These are phyloP conservation scores for Balaeniceps rex DNA, from an alignment of 2,113 vertebrate species.

Conservation along the genomic window DNA sequence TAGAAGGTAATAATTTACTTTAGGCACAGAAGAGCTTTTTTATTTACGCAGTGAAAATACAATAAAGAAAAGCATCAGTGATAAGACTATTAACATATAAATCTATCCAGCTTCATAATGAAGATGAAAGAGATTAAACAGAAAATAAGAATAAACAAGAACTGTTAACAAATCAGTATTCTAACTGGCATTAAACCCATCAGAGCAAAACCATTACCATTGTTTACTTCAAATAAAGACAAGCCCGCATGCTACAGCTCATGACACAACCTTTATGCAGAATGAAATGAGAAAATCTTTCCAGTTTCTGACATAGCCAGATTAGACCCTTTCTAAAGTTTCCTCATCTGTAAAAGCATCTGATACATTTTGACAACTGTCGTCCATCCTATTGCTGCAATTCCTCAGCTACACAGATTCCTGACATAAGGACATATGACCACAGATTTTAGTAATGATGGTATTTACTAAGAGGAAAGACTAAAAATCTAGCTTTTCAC, in stretches of 20 bases:
- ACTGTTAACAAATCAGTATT: slow-evolving; percentile 24
- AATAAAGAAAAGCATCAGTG: neutral
- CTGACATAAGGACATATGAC: neutral
- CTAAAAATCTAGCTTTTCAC: neutral
- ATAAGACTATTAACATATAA: neutral
- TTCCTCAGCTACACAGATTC: neutral
- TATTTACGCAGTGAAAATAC: neutral
- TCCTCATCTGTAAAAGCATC: slow-evolving; percentile 38
- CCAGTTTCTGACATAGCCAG: slow-evolving; percentile 25
- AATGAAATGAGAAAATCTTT: slow-evolving; percentile 6
- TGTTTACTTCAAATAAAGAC: neutral
- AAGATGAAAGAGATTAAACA: neutral
- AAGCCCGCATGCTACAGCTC: neutral
- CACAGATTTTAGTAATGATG: neutral
- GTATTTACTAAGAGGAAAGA: neutral
- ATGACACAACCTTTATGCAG: slow-evolving; percentile 36
- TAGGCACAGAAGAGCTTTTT: neutral
- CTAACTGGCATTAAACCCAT: slow-evolving; percentile 21
- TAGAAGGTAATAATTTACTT: slow-evolving; percentile 18
- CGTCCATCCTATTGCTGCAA: slow-evolving; percentile 5
- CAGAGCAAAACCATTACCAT: neutral
- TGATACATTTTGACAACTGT: slow-evolving; percentile 36
- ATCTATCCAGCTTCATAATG: neutral
- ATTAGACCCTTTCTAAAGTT: slow-evolving; percentile 56
- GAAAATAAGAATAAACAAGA: neutral